These are phyloP conservation scores for Darevskia nairensis DNA, from an alignment of 2,797 vertebrate genomes.

Conservation along the genomic window DNA sequence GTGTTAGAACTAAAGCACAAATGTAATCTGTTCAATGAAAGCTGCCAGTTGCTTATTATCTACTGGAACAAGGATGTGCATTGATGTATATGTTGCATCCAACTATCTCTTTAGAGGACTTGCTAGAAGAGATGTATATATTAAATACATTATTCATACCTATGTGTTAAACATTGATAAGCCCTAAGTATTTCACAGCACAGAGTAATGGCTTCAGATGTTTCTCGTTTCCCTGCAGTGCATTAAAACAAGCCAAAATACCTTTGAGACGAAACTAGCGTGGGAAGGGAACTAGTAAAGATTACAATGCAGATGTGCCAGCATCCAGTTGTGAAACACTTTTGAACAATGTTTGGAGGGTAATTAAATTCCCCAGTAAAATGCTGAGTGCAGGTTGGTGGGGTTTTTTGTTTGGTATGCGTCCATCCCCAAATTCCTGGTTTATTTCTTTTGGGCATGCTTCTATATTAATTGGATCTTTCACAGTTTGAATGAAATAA, in stretches of 20 bases:
- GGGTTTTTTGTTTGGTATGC: neutral
- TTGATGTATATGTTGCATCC: neutral
- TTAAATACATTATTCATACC: constrained; percentile 51
- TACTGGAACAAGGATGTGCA: neutral
- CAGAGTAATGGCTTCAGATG: constrained; percentile 13
- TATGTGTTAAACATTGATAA: constrained; percentile 42
- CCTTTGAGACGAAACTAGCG: neutral
- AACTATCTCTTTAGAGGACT: neutral
- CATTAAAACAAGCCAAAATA: constrained; percentile 46
- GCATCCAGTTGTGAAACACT: constrained; percentile 26
- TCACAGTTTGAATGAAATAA: neutral
- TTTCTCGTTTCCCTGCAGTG: constrained; percentile 47
- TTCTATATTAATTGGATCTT: neutral
- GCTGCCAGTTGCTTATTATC: neutral
- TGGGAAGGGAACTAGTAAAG: constrained; percentile 66
- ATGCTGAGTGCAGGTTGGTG: constrained; percentile 18
- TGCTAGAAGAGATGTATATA: neutral
- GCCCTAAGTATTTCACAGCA: constrained; percentile 12
- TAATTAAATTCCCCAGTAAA: constrained; percentile 35
- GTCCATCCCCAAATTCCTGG: rapidly evolving
- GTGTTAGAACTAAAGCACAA: neutral
- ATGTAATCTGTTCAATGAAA: neutral
- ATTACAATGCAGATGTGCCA: rapidly evolving
- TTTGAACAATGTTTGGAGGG: constrained; percentile 41
- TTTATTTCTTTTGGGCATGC: neutral